Conservation (phyloP, 2,113 vertebrate genomes). For the Drymodes brunneopygia region DNA sequence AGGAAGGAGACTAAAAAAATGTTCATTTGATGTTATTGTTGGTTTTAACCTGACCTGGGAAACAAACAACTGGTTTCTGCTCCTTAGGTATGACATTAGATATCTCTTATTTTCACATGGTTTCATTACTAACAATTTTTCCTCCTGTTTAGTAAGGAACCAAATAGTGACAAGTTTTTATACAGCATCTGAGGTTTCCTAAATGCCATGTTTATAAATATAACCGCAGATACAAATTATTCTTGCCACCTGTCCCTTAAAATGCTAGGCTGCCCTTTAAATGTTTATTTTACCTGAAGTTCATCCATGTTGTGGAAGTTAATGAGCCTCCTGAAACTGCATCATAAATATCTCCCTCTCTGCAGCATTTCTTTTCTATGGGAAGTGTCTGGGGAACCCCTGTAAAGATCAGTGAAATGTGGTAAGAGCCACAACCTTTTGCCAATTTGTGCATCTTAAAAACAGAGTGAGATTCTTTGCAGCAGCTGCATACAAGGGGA, state of each 20-base stretch:
- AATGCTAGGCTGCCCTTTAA: conserved; percentile 44
- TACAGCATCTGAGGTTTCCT: not conserved
- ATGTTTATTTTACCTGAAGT: conserved; percentile 36
- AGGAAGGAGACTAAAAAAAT: not conserved
- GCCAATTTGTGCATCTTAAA: not conserved
- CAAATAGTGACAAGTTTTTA: not conserved
- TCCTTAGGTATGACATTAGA: not conserved
- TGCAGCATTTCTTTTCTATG: not conserved
- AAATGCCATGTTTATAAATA: conserved; percentile 51
- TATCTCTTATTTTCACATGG: not conserved
- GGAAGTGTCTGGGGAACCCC: not conserved
- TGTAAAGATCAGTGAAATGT: not conserved
- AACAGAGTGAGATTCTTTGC: not conserved
- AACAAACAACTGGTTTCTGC: not conserved
- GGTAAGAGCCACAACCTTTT: not conserved
- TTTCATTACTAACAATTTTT: not conserved
- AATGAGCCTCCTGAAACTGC: not conserved
- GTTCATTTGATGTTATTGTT: not conserved
- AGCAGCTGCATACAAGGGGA: not conserved
- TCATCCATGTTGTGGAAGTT: not conserved
- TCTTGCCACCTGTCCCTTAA: conserved; percentile 19
- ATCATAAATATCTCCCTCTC: not conserved
- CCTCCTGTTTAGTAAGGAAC: conserved; percentile 23
- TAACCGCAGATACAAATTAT: conserved; percentile 18
- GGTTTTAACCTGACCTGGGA: not conserved